Conservation (phyloP, 1,140 invertebrate genomes). For the Solenopsis fugax region DNA sequence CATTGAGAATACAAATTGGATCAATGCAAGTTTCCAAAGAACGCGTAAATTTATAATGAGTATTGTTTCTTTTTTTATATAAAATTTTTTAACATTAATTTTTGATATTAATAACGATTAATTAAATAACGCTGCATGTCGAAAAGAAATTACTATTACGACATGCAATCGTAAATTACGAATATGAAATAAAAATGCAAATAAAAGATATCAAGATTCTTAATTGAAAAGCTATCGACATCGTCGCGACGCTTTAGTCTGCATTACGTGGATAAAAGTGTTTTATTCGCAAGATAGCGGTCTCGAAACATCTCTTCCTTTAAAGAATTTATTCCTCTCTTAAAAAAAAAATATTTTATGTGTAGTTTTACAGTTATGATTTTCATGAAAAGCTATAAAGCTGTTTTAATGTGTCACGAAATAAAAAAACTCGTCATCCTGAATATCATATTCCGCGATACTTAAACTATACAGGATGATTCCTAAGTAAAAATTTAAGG, state of each 20-base stretch:
- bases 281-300: conserved; percentile 18
- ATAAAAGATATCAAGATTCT: not conserved
- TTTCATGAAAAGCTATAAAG: conserved; percentile 17
- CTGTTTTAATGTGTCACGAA: conserved; percentile 19
- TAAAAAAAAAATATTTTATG: not conserved
- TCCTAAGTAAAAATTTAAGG: not conserved
- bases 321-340: not conserved
- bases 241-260: conserved; percentile 3
- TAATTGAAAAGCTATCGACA: conserved; percentile 40
- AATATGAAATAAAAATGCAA: conserved; percentile 46
- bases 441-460: conserved; percentile 22
- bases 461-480: not conserved
- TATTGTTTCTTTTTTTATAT: not conserved
- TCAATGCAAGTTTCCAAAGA: too few relatives aligned
- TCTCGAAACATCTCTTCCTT: not conserved
- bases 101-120: not conserved
- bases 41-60: too few relatives aligned
- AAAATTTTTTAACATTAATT: too few relatives aligned
- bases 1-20: too few relatives aligned
- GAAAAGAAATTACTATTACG: not conserved
- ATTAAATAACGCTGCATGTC: not conserved
- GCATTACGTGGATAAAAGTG: conserved; percentile 33
- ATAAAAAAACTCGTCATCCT: not conserved
- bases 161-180: not conserved
- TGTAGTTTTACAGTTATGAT: not conserved